Base-by-base conservation (phyloP, 2,888 invertebrate species). In the Pinctada fucata region DNA sequence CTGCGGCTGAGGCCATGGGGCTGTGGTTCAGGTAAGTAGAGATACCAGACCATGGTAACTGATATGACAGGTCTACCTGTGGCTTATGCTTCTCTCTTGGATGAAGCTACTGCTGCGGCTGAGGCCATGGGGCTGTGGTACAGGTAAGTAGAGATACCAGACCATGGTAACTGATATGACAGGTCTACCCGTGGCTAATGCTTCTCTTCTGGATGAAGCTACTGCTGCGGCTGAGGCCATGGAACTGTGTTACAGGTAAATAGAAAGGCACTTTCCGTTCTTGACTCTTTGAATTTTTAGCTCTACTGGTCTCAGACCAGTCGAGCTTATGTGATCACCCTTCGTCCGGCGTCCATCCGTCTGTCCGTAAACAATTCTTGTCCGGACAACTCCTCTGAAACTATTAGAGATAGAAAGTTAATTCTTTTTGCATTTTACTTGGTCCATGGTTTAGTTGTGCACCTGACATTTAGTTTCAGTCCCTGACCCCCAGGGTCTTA, bases 211-310 rank as follows among this genome's bases (percentile, higher is more conserved):
- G 75, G 97, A 95, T 89, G 99, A 99, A 94, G 97, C 98, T 4
- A 99, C 99, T 0, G 98, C 99, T 0, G 99, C 99, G 31, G 99
- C 99, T 0, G 99, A 99, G 93, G 99, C 98, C 0, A 94, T 99
- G 92, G 96, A 97, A 0, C 94, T 99, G 76, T 96, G 97, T 87
- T 96, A 95, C 88, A 95, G 97, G 96, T 96, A 89, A 79, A 78
- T 84, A n/a, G n/a, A n/a, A n/a, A n/a, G n/a, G n/a, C n/a, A n/a
- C n/a, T n/a, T n/a, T n/a, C n/a, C n/a, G n/a, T n/a, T n/a, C n/a
- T n/a, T n/a, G n/a, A n/a, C n/a, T n/a, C n/a, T n/a, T n/a, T n/a
- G n/a, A n/a, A n/a, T n/a, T n/a, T n/a, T n/a, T n/a, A n/a, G n/a
- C n/a, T n/a, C n/a, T n/a, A n/a, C n/a, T n/a, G n/a, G n/a, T n/a